Percentiles rank a stretch among this genome's conserved stretches.
Conservation (phyloP, 2,888 invertebrate genomes). For the Ophioninae sp. region DNA sequence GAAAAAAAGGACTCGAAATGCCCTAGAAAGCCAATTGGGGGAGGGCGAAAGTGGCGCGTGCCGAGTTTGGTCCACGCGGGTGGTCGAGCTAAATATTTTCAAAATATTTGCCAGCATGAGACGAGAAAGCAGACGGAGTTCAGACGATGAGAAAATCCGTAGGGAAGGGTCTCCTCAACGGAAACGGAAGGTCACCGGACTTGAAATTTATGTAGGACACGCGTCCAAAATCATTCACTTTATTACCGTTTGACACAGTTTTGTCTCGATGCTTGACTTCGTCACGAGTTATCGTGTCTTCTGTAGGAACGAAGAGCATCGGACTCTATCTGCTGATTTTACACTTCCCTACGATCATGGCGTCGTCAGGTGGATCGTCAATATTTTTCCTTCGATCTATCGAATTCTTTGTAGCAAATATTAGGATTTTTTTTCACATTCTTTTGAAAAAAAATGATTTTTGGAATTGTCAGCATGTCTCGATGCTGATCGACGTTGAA, state of each 20-base stretch:
- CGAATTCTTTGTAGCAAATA: no score
- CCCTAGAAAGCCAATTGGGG: background rate
- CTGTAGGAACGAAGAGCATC: background rate
- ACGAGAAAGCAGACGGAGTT: background rate
- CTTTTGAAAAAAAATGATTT: no score
- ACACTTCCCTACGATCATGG: background rate
- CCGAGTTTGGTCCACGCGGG: conserved; percentile 56
- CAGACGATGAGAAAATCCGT: background rate
- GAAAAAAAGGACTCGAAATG: conserved; percentile 10
- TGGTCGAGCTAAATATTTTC: conserved; percentile 63
- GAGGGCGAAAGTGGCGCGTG: conserved; percentile 54
- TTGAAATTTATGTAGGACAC: conserved; percentile 48
- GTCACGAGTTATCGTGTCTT: background rate
- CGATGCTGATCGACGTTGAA: no score
- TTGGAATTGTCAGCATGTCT: no score
- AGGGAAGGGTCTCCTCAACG: background rate
- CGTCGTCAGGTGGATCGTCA: no score
- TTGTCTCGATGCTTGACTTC: background rate
- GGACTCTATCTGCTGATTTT: background rate
- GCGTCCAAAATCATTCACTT: conserved; percentile 23
- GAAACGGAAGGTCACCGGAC: background rate
- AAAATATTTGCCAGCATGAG: conserved; percentile 62
- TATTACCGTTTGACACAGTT: conserved; percentile 39
- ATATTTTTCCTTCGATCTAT: no score
- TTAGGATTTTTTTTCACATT: no score